Evolutionary conservation across 1,140 invertebrate genomes (phyloP), one percentile per base, ranked within the genome.

Genomic region (Rhyacophila brunnea): DNA sequence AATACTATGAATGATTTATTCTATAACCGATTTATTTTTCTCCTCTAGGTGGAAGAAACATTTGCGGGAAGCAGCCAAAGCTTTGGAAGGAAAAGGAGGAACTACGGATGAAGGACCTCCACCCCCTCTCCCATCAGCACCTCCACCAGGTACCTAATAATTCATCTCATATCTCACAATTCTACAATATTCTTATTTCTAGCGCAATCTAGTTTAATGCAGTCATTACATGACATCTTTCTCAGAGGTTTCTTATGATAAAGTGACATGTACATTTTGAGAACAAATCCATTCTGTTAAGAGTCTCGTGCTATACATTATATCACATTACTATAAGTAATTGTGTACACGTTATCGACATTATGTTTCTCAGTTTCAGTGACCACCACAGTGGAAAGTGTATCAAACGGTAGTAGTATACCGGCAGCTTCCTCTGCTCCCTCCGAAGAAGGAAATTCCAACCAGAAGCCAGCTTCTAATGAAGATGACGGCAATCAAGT

Each of bases 401-500:
- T 43, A 5, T 46, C 47, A 5, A 49, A 48, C 13, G 55, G 23
- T 28, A 28, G 23, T 28, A 9, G 46, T 3, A 18, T 35, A 0
- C 45, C 45, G 1, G 55, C 42, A 5, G 7, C 36, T 46, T 17
- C 45, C 48, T 7, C 34, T 38, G 11, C 15, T 11, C 19, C 23
- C 10, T 34, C 13, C 20, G 53, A 56, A 18, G 53, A 48, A 14
- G 45, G 46, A 17, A 28, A 20, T 1, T n/a, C 20, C 4, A 13
- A 28, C 3, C 61, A 55, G 2, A 32, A 42, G 36, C 56, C 61
- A 19, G 20, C 49, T 0, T 38, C 42, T 18, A 57, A 60, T 40
- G 62, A 65, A 58, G 58, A 60, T 34, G 62, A 65, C 19, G 62
- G 58, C 9, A 65, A 52, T 23, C 47, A 52, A 49, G 48, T 65